phyloP scores from a whole-genome alignment of 2,797 vertebrate genomes.

The Agapornis canus region DNA sequence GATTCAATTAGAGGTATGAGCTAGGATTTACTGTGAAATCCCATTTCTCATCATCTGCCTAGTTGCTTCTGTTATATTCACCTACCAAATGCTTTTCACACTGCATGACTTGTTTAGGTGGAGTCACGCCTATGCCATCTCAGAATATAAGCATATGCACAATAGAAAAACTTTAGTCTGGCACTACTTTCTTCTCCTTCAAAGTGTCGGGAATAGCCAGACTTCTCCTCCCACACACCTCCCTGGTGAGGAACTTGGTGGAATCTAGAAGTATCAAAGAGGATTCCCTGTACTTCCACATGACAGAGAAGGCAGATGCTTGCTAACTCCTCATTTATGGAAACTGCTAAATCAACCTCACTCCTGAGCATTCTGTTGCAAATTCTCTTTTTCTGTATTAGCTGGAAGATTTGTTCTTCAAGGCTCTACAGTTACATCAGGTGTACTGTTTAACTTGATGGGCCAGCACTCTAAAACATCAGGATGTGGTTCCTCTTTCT shows the following conservation, averaged over 20 bases:
- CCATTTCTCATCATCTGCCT: not conserved
- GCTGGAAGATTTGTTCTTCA: not conserved
- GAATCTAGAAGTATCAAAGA: constrained; percentile 6
- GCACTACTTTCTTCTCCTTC: constrained; percentile 14
- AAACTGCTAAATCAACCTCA: not conserved
- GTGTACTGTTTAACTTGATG: not conserved
- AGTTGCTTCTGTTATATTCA: not conserved
- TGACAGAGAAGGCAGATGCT: not conserved
- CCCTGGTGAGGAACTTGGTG: not conserved
- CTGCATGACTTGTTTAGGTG: constrained; percentile 8
- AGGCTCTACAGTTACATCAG: not conserved
- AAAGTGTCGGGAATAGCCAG: not conserved
- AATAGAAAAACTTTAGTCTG: constrained; percentile 39
- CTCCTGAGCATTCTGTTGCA: not conserved
- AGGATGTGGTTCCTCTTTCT: not conserved
- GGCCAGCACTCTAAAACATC: not conserved
- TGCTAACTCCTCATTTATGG: not conserved
- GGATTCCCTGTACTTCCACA: not conserved
- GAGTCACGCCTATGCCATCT: not conserved
- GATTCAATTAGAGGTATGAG: not conserved
- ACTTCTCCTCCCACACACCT: not conserved
- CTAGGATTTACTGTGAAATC: not conserved
- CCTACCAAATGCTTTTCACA: constrained; percentile 32
- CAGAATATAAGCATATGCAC: constrained; percentile 12
- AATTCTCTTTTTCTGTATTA: not conserved